phyloP scores from a whole-genome alignment of 2,113 vertebrate genomes.

The Dolichallabes microphthalmus region DNA sequence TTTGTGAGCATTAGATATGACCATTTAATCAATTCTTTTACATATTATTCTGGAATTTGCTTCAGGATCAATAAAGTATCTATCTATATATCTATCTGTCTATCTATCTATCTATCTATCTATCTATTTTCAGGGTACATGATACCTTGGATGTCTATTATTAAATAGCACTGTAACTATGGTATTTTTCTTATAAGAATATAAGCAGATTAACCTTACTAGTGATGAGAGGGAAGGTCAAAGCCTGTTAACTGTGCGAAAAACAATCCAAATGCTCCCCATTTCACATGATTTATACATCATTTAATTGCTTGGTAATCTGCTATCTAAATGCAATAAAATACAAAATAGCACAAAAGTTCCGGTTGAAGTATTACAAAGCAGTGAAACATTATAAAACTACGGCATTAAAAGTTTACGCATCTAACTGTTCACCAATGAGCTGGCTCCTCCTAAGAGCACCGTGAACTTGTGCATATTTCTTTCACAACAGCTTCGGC shows the following conservation, averaged over 20 bases:
- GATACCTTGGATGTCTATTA: not conserved
- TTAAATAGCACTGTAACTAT: not conserved
- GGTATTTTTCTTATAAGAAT: not conserved
- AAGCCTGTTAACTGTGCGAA: not conserved
- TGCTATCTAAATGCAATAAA: not conserved
- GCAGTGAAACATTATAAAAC: not conserved
- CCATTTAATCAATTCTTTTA: not conserved
- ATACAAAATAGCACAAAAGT: not conserved
- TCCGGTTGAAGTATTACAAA: not conserved
- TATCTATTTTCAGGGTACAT: not conserved
- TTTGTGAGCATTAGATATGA: too few relatives aligned
- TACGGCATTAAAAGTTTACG: not conserved
- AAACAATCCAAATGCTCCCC: too few relatives aligned
- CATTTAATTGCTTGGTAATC: not conserved
- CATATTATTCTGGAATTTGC: not conserved
- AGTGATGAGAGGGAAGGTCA: not conserved
- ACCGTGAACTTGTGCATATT: not conserved
- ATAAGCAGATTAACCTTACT: not conserved
- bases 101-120: too few relatives aligned
- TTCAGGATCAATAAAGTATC: too few relatives aligned
- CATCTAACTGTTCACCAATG: not conserved
- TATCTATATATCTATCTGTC: not conserved
- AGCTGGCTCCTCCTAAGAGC: not conserved
- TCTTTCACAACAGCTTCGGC: constrained; percentile 2
- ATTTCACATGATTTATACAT: not conserved